Evolutionary conservation across 2,113 vertebrate species (phyloP).

Genomic region (Brachypodius melanocephalos): DNA sequence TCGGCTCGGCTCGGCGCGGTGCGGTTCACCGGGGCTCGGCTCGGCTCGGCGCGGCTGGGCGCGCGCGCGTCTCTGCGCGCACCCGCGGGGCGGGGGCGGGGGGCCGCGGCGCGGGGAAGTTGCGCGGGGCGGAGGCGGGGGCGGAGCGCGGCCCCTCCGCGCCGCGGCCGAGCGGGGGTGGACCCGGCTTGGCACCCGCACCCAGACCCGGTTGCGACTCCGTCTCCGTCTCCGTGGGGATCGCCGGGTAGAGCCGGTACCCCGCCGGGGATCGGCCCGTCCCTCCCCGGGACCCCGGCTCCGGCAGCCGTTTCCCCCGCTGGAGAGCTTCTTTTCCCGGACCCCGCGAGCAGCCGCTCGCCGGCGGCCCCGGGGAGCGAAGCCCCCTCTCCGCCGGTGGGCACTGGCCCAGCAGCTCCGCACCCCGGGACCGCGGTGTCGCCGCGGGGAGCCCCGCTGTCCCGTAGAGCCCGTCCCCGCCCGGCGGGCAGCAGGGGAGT

Average conservation of each 20-base stretch:
- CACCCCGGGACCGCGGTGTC: not conserved
- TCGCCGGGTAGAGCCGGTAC: not conserved
- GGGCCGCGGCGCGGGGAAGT: not conserved
- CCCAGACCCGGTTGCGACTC: not conserved
- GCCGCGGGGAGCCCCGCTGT: not conserved
- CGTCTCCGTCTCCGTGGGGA: not conserved
- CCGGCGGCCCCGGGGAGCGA: not conserved
- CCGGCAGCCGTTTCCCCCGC: not conserved
- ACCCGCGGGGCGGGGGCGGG: not conserved
- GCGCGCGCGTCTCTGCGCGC: no score
- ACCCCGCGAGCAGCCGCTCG: not conserved
- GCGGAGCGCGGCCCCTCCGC: slow-evolving; percentile 1
- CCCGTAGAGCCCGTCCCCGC: not conserved
- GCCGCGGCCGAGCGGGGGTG: not conserved
- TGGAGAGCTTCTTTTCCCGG: not conserved
- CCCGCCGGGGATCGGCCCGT: not conserved
- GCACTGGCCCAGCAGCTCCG: not conserved
- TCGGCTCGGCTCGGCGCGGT: no score
- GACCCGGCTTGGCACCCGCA: not conserved
- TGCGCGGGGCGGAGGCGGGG: slow-evolving; percentile 26
- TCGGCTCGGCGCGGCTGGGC: no score
- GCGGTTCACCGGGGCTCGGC: no score
- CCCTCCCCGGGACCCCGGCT: not conserved
- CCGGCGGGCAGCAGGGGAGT: not conserved
- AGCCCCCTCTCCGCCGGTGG: not conserved